Base-by-base conservation (phyloP, 2,113 vertebrate species). In the Hippocampus abdominalis region DNA sequence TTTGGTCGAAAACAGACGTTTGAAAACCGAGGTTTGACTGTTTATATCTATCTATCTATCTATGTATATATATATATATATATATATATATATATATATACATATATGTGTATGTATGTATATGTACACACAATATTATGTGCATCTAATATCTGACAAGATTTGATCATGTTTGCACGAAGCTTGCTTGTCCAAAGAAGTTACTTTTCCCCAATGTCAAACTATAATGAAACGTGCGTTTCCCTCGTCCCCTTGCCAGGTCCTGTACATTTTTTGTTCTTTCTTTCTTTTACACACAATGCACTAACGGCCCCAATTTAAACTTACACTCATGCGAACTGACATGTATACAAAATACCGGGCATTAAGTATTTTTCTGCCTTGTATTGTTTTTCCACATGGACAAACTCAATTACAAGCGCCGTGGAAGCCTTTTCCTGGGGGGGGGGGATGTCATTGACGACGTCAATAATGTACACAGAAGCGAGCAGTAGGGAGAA, bases 261-360 rank as follows among this genome's bases (percentile, higher is more conserved):
- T 71, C 65, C 72, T 77, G 75, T 73, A 48, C 74, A 66, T 65
- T 63, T 46, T 59, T 68, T 72, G 5, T 81, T 71, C 23, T 46
- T 46, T 65, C 36, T 44, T 49, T 66, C 20, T 66, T 49, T 44
- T 69, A 78, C 84, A 84, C 83, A 83, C 79, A 74, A 73, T 65
- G 75, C 84, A 79, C 85, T 86, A 89, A 89, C 74, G 75, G 70
- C 74, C 84, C 88, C 87, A 90, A 89, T 90, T 91, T 89, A 87
- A 83, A 83, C 76, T 83, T 83, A 91, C 85, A 84, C 79, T 90
- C 83, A 91, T 91, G 69, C 70, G 80, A 89, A 84, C 79, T 92
- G 91, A 91, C 90, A 87, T 92, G 85, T 91, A 88, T 90, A 91
- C 89, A 90, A 91, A 91, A 92, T 86, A 91, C 75, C 81, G 79